Percentiles rank a stretch among this genome's conserved stretches.
phyloP scores from a whole-genome alignment of 1,140 invertebrate species.

The Temnothorax nylanderi region DNA sequence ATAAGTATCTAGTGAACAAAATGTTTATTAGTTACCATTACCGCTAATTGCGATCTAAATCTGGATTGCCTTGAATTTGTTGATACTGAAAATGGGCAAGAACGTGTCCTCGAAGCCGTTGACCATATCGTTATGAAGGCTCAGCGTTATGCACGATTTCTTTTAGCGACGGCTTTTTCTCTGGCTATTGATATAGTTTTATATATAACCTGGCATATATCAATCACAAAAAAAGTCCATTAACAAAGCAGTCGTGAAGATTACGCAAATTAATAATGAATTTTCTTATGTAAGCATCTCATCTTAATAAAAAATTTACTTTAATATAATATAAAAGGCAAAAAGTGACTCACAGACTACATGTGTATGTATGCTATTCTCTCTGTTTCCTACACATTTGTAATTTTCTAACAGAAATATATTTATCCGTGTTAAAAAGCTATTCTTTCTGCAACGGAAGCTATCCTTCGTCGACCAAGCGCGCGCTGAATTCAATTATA shows the following conservation, averaged over 20 bases:
- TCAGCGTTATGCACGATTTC: not conserved
- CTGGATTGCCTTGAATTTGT: slow-evolving; percentile 13
- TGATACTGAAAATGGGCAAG: not conserved
- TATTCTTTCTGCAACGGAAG: not conserved
- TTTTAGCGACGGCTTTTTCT: not conserved
- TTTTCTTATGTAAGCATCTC: not conserved
- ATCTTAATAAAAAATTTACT: not conserved
- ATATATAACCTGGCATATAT: not conserved
- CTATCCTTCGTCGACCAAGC: not conserved
- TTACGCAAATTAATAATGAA: not conserved
- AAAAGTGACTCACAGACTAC: not conserved
- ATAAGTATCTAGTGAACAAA: not conserved
- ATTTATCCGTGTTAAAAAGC: not conserved
- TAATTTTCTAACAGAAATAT: slow-evolving; percentile 5
- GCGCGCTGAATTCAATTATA: not conserved
- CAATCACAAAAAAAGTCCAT: not conserved
- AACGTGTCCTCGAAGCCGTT: not conserved
- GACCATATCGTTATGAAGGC: slow-evolving; percentile 8
- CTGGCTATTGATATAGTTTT: not conserved
- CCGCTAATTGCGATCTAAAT: not conserved
- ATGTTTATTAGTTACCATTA: not conserved
- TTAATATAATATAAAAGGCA: not conserved
- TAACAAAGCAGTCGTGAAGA: not conserved
- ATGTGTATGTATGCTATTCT: not conserved
- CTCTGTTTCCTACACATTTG: not conserved